phyloP scores from a whole-genome alignment of 2,797 vertebrate species.

The Crax fasciolata region DNA sequence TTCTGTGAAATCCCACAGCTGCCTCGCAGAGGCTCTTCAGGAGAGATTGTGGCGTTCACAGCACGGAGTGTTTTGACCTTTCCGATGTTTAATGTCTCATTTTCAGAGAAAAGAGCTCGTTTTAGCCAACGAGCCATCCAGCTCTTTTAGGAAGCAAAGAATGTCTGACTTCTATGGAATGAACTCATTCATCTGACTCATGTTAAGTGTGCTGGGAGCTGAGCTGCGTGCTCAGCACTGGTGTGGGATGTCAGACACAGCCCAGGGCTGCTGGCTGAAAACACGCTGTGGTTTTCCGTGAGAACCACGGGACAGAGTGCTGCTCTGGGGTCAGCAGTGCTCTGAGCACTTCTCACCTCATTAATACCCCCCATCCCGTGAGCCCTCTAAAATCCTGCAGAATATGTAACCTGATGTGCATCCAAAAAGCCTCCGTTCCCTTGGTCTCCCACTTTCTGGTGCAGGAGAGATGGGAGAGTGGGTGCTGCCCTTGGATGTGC shows the following conservation, averaged over 20 bases:
- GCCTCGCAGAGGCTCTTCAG: neutral
- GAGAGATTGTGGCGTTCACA: fast-evolving
- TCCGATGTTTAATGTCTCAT: neutral
- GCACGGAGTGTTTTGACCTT: neutral
- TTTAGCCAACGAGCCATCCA: neutral
- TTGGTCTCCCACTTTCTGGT: neutral
- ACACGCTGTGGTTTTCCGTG: fast-evolving
- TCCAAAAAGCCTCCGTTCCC: neutral
- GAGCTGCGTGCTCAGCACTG: neutral
- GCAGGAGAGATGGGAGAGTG: neutral
- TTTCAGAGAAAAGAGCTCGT: neutral
- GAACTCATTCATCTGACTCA: neutral
- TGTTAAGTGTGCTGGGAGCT: neutral
- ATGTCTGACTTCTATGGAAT: neutral
- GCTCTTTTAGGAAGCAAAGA: neutral
- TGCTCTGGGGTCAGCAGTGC: too few relatives aligned
- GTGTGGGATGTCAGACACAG: neutral
- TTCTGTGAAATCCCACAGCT: neutral
- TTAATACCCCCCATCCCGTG: neutral
- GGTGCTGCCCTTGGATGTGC: fast-evolving
- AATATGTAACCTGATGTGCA: fast-evolving
- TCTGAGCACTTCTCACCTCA: neutral
- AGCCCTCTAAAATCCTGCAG: neutral
- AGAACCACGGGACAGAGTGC: neutral
- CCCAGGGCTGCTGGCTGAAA: neutral